Evolutionary conservation across 2,888 invertebrate genomes (phyloP), one percentile per base, ranked within the genome.

Genomic region (Sesia bembeciformis): DNA sequence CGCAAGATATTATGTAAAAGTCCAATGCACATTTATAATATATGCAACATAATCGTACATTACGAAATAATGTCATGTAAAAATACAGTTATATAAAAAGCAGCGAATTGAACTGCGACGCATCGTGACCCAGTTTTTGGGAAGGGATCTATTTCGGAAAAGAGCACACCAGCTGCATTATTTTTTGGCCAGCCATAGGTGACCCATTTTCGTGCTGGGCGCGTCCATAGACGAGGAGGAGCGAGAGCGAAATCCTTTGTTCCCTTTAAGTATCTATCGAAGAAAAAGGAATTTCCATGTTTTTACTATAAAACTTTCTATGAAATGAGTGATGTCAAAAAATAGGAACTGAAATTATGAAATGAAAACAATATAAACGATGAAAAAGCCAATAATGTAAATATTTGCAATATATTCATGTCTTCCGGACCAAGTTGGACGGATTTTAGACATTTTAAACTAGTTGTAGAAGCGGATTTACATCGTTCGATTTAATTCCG

Each of bases 81-180:
- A 50, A 39, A 23, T 7, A 38, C 49, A 49, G 40, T 49, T 40
- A 49, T 39, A 40, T 53, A 49, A 39, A 39, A 5, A 49, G 7
- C 5, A n/a, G n/a, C n/a, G 4, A 23, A 46, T 46, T 46, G 8
- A 46, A n/a, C n/a, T 50, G 64, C 68, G 69, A 68, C 80, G 81
- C 80, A 83, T 82, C 73, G 68, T 69, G 86, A 80, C 86, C 88
- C 71, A 86, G 64, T 77, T 87, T 77, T 80, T 68, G 72, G 59
- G 67, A 64, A 64, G 62, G 70, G 62, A 72, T 84, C 83, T 86
- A 87, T 86, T 88, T 87, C 72, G 63, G 80, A 81, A 79, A 78
- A 72, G 79, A 82, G 79, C 72, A 70, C 78, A 68, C 67, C 74
- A 70, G 81, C 80, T 87, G 87, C 87, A 88, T 83, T 81, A 80